Percentiles rank a stretch among this genome's conserved stretches.
Conservation (phyloP, 2,113 vertebrate species). For the Callionymus lyra region DNA sequence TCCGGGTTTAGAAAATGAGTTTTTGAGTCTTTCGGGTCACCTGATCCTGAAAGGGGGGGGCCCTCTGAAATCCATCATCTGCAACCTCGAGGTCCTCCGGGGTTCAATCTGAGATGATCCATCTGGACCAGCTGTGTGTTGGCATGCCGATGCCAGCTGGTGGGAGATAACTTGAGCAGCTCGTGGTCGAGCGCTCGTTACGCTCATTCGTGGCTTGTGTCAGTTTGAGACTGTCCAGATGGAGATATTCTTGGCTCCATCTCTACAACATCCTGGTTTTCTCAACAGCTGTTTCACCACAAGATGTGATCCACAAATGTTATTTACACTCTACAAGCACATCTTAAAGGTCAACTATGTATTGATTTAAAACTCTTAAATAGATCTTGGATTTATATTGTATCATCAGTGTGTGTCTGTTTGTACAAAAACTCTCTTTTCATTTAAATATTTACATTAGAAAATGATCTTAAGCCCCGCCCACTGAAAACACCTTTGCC, state of each 20-base stretch:
- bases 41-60: constrained; percentile 31
- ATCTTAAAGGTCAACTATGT: too few species aligned
- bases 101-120: constrained; percentile 40
- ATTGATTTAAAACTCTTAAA: too few species aligned
- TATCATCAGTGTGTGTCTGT: too few species aligned
- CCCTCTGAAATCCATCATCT: constrained; percentile 49
- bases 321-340: too few species aligned
- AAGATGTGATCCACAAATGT: constrained; percentile 39
- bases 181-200: constrained; percentile 32
- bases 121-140: constrained; percentile 50
- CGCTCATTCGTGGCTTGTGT: constrained; percentile 10
- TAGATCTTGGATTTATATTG: too few species aligned
- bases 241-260: constrained; percentile 48
- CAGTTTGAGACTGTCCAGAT: constrained; percentile 55
- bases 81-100: constrained; percentile 29
- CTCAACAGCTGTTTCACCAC: constrained; percentile 46
- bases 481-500: too few species aligned
- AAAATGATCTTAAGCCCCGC: too few species aligned
- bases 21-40: constrained; percentile 36
- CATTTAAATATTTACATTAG: too few species aligned
- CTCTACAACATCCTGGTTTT: constrained; percentile 38
- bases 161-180: constrained; percentile 32
- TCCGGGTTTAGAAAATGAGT: constrained; percentile 26
- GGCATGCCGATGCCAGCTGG: constrained; percentile 30
- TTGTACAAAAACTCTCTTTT: too few species aligned